Conservation (phyloP, 2,888 invertebrate genomes). For the Gasteruption jaculator region DNA sequence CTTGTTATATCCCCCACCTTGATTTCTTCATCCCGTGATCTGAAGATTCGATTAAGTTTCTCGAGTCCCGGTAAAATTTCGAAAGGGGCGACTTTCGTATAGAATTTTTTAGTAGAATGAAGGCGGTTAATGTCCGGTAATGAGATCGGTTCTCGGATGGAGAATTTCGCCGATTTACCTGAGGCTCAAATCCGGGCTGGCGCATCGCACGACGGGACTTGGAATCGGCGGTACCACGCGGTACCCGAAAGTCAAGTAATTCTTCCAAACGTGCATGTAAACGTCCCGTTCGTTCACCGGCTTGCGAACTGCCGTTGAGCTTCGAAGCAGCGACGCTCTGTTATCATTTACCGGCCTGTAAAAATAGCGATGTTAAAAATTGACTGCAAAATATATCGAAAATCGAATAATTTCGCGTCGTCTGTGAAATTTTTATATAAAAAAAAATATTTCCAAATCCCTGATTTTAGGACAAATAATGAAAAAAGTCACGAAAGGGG, state of each 20-base stretch:
- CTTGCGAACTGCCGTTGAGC: conserved; percentile 83
- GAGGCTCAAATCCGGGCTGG: conserved; percentile 86
- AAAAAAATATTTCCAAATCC: conserved; percentile 15
- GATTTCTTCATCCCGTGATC: too few species aligned
- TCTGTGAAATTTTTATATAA: too few species aligned
- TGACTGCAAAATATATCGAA: too few species aligned
- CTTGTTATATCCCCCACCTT: too few species aligned
- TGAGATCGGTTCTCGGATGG: too few species aligned
- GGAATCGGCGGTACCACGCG: conserved; percentile 90
- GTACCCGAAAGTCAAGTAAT: conserved; percentile 95
- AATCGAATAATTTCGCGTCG: too few species aligned
- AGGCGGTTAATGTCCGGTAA: too few species aligned
- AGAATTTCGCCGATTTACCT: conserved; percentile 68
- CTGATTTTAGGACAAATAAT: not conserved
- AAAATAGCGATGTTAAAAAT: conserved; percentile 23
- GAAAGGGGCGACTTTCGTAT: conserved; percentile 2
- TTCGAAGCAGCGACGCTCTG: conserved; percentile 86
- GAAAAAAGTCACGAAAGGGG: not conserved
- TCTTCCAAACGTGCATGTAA: conserved; percentile 96
- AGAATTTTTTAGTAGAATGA: conserved; percentile 6
- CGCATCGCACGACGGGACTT: conserved; percentile 82
- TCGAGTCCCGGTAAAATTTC: too few species aligned
- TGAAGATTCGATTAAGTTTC: too few species aligned
- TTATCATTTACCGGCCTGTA: conserved; percentile 92
- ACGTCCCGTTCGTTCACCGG: conserved; percentile 90